Evolutionary conservation across 2,113 vertebrate species (phyloP).

Genomic region (Scomber japonicus): DNA sequence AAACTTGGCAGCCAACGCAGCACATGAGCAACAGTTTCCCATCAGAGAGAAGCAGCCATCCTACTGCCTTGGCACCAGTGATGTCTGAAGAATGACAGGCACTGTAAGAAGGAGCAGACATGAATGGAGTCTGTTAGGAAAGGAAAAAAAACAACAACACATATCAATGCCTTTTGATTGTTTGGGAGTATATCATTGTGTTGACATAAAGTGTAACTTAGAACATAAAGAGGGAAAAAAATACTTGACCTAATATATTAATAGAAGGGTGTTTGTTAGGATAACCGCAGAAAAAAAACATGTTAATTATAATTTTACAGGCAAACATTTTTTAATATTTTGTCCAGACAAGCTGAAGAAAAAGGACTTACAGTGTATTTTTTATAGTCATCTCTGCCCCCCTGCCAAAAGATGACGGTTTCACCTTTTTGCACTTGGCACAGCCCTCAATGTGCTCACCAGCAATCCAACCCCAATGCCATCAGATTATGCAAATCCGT

Average conservation of each 20-base stretch:
- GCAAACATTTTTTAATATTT: not conserved
- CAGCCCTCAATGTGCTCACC: conserved; percentile 68
- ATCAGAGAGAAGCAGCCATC: conserved; percentile 81
- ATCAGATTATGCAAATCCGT: conserved; percentile 89
- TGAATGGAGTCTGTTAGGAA: conserved; percentile 73
- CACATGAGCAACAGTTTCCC: conserved; percentile 86
- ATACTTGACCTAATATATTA: not conserved
- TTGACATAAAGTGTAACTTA: not conserved
- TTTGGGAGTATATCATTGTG: conserved; percentile 43
- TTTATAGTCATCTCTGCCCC: conserved; percentile 46
- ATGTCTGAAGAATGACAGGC: conserved; percentile 78
- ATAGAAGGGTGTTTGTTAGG: not conserved
- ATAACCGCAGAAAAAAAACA: not conserved
- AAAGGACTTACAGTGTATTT: conserved; percentile 46
- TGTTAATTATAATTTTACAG: not conserved
- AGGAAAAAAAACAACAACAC: conserved; percentile 28
- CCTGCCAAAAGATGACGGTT: conserved; percentile 71
- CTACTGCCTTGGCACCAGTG: conserved; percentile 80
- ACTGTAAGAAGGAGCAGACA: conserved; percentile 81
- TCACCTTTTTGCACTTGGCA: conserved; percentile 87
- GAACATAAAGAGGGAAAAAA: not conserved
- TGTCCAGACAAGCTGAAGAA: not conserved
- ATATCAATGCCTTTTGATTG: conserved; percentile 61
- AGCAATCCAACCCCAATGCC: conserved; percentile 74
- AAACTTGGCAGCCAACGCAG: conserved; percentile 86